Conservation (phyloP, 2,113 vertebrate genomes). For the Cyanistes caeruleus region DNA sequence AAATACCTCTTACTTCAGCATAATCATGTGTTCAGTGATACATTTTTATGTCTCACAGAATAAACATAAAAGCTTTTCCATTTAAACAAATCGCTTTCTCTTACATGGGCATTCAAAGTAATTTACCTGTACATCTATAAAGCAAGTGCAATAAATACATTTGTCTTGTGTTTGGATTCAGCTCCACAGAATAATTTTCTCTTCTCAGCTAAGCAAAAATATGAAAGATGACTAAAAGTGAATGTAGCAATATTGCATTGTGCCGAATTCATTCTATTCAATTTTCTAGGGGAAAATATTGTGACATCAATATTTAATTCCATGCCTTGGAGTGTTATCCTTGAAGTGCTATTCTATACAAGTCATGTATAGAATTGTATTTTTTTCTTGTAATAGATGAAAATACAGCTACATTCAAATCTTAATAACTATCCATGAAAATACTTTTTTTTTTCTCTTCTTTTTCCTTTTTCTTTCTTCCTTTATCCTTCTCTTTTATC, state of each 20-base stretch:
- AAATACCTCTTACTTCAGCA: not conserved
- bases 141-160: conserved; percentile 13
- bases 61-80: not conserved
- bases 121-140: not conserved
- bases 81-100: not conserved
- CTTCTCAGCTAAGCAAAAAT: not conserved
- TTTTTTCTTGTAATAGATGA: not conserved
- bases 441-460: not conserved
- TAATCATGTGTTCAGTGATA: not conserved
- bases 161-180: conserved; percentile 5
- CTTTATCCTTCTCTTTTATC: not conserved
- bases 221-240: not conserved
- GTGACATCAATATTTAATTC: not conserved
- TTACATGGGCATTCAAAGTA: not conserved
- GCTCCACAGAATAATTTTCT: not conserved
- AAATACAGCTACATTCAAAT: not conserved
- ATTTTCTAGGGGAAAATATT: conserved; percentile 26
- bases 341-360: not conserved
- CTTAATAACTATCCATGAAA: not conserved
- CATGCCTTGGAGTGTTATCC: not conserved
- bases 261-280: not conserved
- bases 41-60: not conserved
- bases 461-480: not conserved
- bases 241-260: not conserved
- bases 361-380: not conserved